phyloP scores from a whole-genome alignment of 2,888 invertebrate genomes.

The Tachina grossa region DNA sequence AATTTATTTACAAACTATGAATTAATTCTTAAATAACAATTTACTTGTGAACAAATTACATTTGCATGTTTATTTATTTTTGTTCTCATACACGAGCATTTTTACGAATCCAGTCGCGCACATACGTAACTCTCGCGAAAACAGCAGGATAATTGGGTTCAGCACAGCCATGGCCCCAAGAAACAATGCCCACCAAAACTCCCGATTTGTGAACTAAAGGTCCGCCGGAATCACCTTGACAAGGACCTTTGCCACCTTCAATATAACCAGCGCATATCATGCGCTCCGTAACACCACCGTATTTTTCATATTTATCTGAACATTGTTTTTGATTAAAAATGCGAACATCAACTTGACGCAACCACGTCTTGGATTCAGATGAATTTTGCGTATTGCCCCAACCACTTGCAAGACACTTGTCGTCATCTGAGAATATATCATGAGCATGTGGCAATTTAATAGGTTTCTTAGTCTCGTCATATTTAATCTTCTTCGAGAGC shows the following conservation, averaged over 20 bases:
- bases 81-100: constrained; percentile 77
- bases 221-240: constrained; percentile 83
- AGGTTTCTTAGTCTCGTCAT: constrained; percentile 82
- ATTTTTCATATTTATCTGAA: constrained; percentile 83
- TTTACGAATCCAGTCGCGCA: constrained; percentile 81
- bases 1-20: no score
- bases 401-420: constrained; percentile 80
- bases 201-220: constrained; percentile 78
- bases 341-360: constrained; percentile 84
- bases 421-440: constrained; percentile 78
- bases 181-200: constrained; percentile 82
- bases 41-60: no score
- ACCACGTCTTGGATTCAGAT: constrained; percentile 77
- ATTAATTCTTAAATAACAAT: no score
- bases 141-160: constrained; percentile 84
- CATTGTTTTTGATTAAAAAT: constrained; percentile 84
- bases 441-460: constrained; percentile 82
- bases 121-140: constrained; percentile 82
- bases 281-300: constrained; percentile 83
- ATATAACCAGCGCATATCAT: constrained; percentile 86
- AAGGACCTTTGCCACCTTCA: constrained; percentile 84
- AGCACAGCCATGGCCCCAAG: constrained; percentile 84
- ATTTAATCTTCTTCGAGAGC: constrained; percentile 83
- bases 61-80: not conserved
- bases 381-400: constrained; percentile 81